Conservation (phyloP, 1,140 invertebrate genomes). For the Ceratina australensis region DNA sequence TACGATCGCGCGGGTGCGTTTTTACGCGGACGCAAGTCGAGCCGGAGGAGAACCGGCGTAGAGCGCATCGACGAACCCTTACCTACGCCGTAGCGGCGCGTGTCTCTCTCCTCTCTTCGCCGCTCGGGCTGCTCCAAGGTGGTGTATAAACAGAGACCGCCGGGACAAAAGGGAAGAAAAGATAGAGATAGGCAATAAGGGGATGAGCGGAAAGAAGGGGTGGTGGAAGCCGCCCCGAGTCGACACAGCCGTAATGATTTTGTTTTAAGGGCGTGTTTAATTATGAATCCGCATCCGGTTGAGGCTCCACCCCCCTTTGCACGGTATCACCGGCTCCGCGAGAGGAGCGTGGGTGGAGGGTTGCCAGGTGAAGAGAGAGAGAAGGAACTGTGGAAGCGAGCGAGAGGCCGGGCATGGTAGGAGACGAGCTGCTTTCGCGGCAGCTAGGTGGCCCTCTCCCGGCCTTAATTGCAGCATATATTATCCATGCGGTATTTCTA, state of each 20-base stretch:
- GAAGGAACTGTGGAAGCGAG: too few species aligned
- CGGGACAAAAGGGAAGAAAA: slow-evolving; percentile 29
- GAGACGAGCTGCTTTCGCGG: slow-evolving; percentile 48
- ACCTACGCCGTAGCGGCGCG: slow-evolving; percentile 40
- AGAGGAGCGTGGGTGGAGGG: slow-evolving; percentile 39
- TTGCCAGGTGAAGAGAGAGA: slow-evolving; percentile 50
- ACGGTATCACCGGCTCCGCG: slow-evolving; percentile 55
- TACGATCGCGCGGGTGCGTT: slow-evolving; percentile 30
- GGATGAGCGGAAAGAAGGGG: slow-evolving; percentile 55
- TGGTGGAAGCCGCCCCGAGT: slow-evolving; percentile 62
- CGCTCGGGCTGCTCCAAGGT: slow-evolving; percentile 17
- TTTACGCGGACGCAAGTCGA: slow-evolving; percentile 38
- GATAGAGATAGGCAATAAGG: slow-evolving; percentile 41
- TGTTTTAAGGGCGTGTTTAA: slow-evolving; percentile 81
- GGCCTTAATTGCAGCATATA: slow-evolving; percentile 74
- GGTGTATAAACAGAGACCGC: slow-evolving; percentile 42
- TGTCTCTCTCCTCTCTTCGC: slow-evolving; percentile 54
- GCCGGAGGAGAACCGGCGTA: slow-evolving; percentile 17
- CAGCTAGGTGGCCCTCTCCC: slow-evolving; percentile 72
- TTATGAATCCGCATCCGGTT: slow-evolving; percentile 79
- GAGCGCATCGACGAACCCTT: slow-evolving; percentile 59
- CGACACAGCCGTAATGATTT: slow-evolving; percentile 78
- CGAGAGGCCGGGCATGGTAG: too few species aligned
- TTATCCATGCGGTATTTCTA: slow-evolving; percentile 75
- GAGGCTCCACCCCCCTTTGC: slow-evolving; percentile 77